Conservation (phyloP, 2,797 vertebrate species). For the Liparis tanakae region DNA sequence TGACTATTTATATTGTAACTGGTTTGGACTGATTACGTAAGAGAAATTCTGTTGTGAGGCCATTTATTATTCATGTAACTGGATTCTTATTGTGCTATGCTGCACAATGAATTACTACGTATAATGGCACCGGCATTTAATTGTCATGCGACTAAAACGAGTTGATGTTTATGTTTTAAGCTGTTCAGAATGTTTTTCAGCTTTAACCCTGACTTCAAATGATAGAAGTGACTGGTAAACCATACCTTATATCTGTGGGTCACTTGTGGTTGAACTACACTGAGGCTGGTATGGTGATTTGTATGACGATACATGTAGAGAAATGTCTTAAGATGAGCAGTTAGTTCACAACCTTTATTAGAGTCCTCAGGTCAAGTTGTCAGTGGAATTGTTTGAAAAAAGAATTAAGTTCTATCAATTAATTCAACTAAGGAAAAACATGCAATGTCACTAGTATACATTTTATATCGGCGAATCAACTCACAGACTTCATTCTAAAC, state of each 20-base stretch:
- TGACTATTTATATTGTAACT: too few species aligned
- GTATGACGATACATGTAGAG: background rate
- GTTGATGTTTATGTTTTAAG: too few species aligned
- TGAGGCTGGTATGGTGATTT: background rate
- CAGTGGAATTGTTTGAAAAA: background rate
- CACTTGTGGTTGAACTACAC: background rate
- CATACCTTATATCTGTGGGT: background rate
- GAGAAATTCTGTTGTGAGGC: too few species aligned
- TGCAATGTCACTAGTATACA: background rate
- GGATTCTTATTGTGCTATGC: too few species aligned
- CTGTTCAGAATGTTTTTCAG: background rate
- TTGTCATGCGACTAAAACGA: background rate
- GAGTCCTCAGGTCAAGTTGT: slow-evolving; percentile 2
- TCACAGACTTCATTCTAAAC: background rate
- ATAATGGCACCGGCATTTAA: background rate
- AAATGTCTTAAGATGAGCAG: background rate
- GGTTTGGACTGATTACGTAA: too few species aligned
- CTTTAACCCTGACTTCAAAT: background rate
- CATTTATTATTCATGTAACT: too few species aligned
- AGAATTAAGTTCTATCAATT: background rate
- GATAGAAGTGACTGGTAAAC: background rate
- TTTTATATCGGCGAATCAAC: background rate
- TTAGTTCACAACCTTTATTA: slow-evolving; percentile 66
- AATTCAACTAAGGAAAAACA: background rate
- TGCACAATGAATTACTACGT: background rate